Conservation (phyloP, 37 sponge, comb jelly and placozoan genomes). For the Aphrocallistes beatrix region DNA sequence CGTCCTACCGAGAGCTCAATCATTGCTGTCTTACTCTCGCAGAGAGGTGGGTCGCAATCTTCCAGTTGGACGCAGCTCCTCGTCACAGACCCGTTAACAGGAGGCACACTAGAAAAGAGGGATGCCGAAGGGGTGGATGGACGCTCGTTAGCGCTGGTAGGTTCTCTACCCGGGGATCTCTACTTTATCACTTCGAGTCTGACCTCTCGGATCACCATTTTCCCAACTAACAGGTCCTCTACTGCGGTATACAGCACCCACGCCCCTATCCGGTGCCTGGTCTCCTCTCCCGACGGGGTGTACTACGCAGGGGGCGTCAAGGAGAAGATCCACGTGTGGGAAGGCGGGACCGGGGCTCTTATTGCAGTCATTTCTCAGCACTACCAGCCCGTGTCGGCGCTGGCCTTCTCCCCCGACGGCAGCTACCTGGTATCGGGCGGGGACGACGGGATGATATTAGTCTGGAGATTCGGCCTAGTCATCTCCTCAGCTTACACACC, state of each 20-base stretch:
- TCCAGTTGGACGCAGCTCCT: background rate
- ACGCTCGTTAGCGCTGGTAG: background rate
- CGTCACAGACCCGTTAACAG: background rate
- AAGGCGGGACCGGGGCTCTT: background rate
- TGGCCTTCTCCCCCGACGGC: conserved; percentile 10
- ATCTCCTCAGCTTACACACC: background rate
- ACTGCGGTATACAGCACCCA: background rate
- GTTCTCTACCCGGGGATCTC: background rate
- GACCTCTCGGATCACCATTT: background rate
- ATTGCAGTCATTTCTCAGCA: background rate
- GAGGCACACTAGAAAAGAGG: background rate
- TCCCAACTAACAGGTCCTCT: background rate
- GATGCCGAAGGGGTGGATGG: background rate
- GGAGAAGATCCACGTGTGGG: background rate
- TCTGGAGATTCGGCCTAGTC: background rate
- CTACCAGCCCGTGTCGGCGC: background rate
- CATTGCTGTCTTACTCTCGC: background rate
- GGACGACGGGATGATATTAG: background rate
- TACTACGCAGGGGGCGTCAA: background rate
- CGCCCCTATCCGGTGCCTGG: background rate
- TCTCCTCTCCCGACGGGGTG: background rate
- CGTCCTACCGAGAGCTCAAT: background rate
- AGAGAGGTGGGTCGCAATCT: background rate
- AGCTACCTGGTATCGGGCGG: background rate
- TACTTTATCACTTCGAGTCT: background rate